A percentile compares a stretch with the other conserved stretches of the same genome.
These are phyloP conservation scores for Chirona hameri DNA, from an alignment of 2,888 invertebrate genomes.

Conservation along the genomic window DNA sequence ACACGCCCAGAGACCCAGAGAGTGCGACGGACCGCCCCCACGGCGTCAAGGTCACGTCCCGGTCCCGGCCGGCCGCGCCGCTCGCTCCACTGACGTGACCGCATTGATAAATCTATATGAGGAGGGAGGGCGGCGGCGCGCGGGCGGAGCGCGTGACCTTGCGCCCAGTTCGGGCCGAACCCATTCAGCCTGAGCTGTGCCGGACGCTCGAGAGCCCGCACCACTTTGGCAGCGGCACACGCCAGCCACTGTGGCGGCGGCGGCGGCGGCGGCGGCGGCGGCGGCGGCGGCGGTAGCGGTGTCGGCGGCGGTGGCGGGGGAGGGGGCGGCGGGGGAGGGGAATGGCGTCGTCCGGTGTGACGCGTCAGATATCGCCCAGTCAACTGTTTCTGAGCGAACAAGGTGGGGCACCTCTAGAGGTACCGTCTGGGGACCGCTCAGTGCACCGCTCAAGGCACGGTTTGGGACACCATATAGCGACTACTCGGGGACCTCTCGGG, in stretches of 20 bases:
- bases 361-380: no score
- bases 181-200: neutral
- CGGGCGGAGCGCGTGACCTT: neutral
- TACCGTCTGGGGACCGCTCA: no score
- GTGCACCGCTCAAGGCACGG: no score
- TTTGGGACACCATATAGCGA: no score
- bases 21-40: no score
- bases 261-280: neutral
- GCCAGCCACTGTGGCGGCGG: neutral
- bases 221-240: neutral
- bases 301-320: neutral
- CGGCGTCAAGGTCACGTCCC: no score
- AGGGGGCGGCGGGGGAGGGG: no score
- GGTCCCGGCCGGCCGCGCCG: neutral
- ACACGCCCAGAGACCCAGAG: no score
- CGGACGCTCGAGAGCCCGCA: neutral
- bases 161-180: neutral
- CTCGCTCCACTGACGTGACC: neutral
- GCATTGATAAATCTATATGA: neutral
- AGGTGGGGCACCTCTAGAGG: no score
- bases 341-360: no score
- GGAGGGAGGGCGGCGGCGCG: neutral
- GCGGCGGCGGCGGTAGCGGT: neutral
- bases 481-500: no score
- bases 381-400: no score